phyloP scores from a whole-genome alignment of 2,113 vertebrate genomes.

The Antechinus flavipes region DNA sequence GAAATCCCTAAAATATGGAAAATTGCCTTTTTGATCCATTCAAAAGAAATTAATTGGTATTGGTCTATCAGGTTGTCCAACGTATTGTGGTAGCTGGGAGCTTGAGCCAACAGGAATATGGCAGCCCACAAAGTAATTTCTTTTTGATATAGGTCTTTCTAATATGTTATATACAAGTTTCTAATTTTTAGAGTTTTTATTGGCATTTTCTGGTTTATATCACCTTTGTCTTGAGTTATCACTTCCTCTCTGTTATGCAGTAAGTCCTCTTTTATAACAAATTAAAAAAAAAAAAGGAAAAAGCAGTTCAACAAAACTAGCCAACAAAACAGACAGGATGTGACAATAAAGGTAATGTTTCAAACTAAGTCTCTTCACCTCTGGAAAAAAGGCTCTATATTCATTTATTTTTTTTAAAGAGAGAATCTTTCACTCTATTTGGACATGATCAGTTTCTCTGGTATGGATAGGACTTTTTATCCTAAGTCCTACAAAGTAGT shows the following conservation, averaged over 20 bases:
- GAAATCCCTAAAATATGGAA: background rate
- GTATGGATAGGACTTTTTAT: too few species aligned
- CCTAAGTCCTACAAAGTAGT: too few species aligned
- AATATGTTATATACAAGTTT: background rate
- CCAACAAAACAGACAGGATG: background rate
- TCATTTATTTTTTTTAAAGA: too few species aligned
- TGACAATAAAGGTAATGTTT: background rate
- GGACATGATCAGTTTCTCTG: too few species aligned
- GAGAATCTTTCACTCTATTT: too few species aligned
- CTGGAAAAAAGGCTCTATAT: background rate
- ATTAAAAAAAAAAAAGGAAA: background rate
- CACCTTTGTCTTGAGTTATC: background rate
- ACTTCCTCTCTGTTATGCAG: background rate
- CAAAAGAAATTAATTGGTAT: background rate
- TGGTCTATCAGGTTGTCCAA: background rate
- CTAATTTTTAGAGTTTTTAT: background rate
- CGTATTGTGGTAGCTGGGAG: background rate
- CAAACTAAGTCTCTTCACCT: background rate
- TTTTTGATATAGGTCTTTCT: background rate
- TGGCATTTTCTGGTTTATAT: background rate
- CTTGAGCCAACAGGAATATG: background rate
- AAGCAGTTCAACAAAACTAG: background rate
- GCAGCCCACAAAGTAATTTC: background rate
- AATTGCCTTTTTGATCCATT: background rate
- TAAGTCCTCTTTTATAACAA: background rate